Conservation (phyloP, 2,888 invertebrate genomes). For the Temnothorax ravouxi region DNA sequence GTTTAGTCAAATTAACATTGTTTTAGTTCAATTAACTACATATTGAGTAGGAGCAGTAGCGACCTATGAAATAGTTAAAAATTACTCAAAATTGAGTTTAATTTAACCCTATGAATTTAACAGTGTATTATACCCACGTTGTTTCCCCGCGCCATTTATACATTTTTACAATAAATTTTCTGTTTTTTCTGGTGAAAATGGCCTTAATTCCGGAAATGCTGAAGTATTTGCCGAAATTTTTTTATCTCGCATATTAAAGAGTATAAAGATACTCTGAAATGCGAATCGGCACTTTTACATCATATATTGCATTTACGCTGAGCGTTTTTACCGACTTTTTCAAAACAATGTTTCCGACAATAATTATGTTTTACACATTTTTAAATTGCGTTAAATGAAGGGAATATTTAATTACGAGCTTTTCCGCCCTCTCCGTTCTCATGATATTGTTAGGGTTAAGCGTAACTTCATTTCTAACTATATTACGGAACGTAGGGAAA, state of each 20-base stretch:
- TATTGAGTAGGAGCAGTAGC: too few species aligned
- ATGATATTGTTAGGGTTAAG: constrained; percentile 50
- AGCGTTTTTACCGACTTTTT: constrained; percentile 2
- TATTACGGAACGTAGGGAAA: constrained; percentile 52
- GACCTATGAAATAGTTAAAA: too few species aligned
- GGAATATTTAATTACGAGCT: constrained; percentile 37
- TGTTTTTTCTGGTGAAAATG: not conserved
- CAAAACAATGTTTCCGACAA: constrained; percentile 23
- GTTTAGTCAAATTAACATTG: too few species aligned
- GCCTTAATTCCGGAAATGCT: not conserved
- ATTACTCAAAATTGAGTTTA: too few species aligned
- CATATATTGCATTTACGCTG: not conserved
- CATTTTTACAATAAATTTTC: constrained; percentile 10
- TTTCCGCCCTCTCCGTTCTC: not conserved
- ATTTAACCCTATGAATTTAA: too few species aligned
- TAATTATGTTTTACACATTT: constrained; percentile 25
- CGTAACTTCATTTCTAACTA: constrained; percentile 59
- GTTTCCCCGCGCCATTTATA: not conserved
- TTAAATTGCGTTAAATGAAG: constrained; percentile 19
- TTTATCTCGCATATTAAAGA: constrained; percentile 5
- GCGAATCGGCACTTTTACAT: not conserved
- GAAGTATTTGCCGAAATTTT: not conserved
- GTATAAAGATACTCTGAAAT: not conserved
- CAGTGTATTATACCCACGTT: not conserved
- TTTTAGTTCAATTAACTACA: too few species aligned